Base-by-base conservation (phyloP, 2,888 invertebrate genomes). In the Augochlorella aurata region DNA sequence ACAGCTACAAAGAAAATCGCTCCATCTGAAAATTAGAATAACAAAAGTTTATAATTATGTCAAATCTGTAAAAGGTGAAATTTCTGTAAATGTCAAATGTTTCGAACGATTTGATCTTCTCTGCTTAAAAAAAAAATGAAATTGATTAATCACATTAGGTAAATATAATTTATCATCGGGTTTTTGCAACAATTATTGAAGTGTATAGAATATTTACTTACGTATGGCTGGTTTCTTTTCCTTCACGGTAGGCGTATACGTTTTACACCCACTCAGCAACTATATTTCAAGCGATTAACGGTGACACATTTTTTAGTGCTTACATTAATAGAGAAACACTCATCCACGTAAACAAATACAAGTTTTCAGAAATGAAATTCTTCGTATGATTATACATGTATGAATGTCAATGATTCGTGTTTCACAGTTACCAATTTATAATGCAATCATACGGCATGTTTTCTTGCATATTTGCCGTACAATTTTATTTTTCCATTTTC, bases 231-330 rank as follows among this genome's bases (percentile, higher is more conserved):
- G n/a, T 83, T 63, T 77, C 76, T 77, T 58, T 72, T 77, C 79
- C 49, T 50, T 52, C 49, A 65, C 58, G 67, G 80, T 77, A 84
- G 74, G 78, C 84, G 84, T 79, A 83, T 77, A 74, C 77, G 72
- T 29, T 72, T 49, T 52, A 79, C 84, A 84, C 84, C 84, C 84
- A 83, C 84, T 69, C 66, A 45, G 47, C 44, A 58, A 68, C 79
- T 77, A 68, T 82, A 74, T 72, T 82, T 77, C 65, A 63, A 61
- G 50, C 9, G 79, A 85, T 82, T 75, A 82, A 74, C 50, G 44
- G 45, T 85, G 82, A 82, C 72, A 69, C 72, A 77, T 82, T 77
- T 82, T 75, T 82, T 79, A 24, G 49, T 50, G n/a, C 71, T 75
- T 50, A 68, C 63, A 54, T 74, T 63, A 74, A 68, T 65, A 45